Evolutionary conservation across 1,140 invertebrate genomes (phyloP).

Genomic region (Neoseiulus cucumeris): DNA sequence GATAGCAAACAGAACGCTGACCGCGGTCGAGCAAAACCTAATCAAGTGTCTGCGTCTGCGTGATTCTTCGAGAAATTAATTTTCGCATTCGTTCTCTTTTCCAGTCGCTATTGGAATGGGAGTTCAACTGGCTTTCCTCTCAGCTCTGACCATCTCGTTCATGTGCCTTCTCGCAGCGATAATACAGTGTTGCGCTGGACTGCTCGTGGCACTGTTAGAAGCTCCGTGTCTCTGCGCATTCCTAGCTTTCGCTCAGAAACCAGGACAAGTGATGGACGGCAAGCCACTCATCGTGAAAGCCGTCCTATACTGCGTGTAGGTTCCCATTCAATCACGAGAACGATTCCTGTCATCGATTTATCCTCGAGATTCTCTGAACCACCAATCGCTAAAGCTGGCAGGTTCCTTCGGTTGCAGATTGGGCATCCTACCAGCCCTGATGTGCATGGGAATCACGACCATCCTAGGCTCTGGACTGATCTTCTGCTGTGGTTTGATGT

Average conservation of each 20-base stretch:
- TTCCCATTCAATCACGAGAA: not conserved
- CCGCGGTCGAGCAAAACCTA: too few species aligned
- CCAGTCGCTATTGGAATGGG: constrained; percentile 2
- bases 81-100: too few species aligned
- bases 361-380: too few species aligned
- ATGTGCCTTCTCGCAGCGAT: constrained; percentile 2
- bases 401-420: not conserved
- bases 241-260: constrained; percentile 8
- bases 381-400: too few species aligned
- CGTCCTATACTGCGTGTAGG: not conserved
- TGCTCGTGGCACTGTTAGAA: not conserved
- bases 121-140: not conserved
- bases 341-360: too few species aligned
- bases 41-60: too few species aligned
- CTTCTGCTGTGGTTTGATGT: constrained; percentile 7
- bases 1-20: too few species aligned
- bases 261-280: not conserved
- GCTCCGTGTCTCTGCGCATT: not conserved
- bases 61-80: too few species aligned
- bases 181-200: not conserved
- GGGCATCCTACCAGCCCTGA: not conserved
- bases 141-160: constrained; percentile 5
- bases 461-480: constrained; percentile 2
- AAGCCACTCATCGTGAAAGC: not conserved
- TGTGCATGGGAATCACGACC: constrained; percentile 1